These are phyloP conservation scores for Petrocephalus schoutedeni DNA, from an alignment of 2,797 vertebrate genomes.

Conservation along the genomic window DNA sequence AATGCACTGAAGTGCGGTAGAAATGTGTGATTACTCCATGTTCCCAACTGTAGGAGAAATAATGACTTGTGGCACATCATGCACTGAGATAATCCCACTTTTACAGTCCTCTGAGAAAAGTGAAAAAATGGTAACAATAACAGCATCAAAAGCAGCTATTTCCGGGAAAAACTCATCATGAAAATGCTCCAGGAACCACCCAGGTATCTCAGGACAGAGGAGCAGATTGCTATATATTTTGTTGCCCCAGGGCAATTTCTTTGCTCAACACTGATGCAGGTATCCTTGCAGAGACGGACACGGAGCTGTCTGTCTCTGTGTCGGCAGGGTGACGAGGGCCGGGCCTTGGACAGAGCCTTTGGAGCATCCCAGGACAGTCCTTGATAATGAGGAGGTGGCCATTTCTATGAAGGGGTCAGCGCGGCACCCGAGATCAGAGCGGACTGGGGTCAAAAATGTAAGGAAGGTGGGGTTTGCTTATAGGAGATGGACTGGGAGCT, in stretches of 20 bases:
- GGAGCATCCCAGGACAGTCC: not conserved
- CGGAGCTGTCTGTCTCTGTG: constrained; percentile 13
- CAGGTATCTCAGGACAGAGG: constrained; percentile 26
- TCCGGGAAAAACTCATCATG: constrained; percentile 30
- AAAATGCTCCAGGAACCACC: constrained; percentile 11
- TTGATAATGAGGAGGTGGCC: not conserved
- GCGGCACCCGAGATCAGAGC: not conserved
- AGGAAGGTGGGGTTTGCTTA: not conserved
- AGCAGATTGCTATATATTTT: constrained; percentile 32
- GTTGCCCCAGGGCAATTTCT: constrained; percentile 31
- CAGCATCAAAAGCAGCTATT: constrained; percentile 29
- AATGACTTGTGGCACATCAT: constrained; percentile 28
- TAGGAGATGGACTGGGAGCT: not conserved
- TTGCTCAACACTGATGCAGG: constrained; percentile 20
- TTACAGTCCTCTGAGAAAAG: constrained; percentile 23
- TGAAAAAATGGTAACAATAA: constrained; percentile 17
- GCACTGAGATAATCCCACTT: constrained; percentile 14
- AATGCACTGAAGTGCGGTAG: not conserved
- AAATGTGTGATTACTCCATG: not conserved
- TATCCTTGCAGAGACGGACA: constrained; percentile 16
- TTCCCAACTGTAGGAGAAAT: not conserved
- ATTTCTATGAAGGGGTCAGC: not conserved
- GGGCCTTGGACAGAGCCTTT: constrained; percentile 7
- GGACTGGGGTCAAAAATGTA: not conserved
- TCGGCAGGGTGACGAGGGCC: constrained; percentile 32